Base-by-base conservation (phyloP, 2,113 vertebrate species). In the Cyprinodon brontotheroides region DNA sequence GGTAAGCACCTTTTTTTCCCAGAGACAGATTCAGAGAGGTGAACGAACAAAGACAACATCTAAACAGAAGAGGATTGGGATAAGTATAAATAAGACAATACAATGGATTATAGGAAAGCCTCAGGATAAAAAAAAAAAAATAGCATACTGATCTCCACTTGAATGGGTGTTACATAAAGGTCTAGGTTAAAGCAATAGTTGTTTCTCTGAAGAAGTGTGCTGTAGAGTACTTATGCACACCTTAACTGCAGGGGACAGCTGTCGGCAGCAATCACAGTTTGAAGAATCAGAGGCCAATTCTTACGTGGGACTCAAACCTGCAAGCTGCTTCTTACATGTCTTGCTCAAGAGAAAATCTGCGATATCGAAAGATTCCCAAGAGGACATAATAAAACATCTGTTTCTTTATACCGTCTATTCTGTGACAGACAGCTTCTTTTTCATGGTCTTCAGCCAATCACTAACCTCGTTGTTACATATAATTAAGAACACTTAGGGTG, bases 151-250 rank as follows among this genome's bases (percentile, higher is more conserved):
- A 37, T 71, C 38, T 39, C 63, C 65, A 70, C 59, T 64, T 74
- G 10, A 74, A 82, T 66, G 59, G 41, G 22, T 40, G 57, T 47
- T 65, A 68, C 57, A 66, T 11, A 78, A 41, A 53, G 62, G 73
- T 80, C n/a, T 59, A 71, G 50, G 79, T 74, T 73, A 79, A 89
- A 81, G 80, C 72, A 78, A 83, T 40, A 45, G 40, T 63, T 60
- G 50, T 85, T 40, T 62, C 38, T 69, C 6, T 75, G 15, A 71
- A 15, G 71, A 68, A 47, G 65, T 72, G 37, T 3, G 7, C 15
- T 39, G 61, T 7, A 15, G 61, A 38, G 61, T 38, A 14, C 13
- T 38, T 62, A 37, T 37, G 13, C 61, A 38, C 13, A 62, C 12
- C 36, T 38, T 62, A n/a, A 10, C 50, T 57, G 50, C 17, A 57